These are phyloP conservation scores for Rhinogobio ventralis DNA, from an alignment of 2,797 vertebrate species.

Conservation along the genomic window DNA sequence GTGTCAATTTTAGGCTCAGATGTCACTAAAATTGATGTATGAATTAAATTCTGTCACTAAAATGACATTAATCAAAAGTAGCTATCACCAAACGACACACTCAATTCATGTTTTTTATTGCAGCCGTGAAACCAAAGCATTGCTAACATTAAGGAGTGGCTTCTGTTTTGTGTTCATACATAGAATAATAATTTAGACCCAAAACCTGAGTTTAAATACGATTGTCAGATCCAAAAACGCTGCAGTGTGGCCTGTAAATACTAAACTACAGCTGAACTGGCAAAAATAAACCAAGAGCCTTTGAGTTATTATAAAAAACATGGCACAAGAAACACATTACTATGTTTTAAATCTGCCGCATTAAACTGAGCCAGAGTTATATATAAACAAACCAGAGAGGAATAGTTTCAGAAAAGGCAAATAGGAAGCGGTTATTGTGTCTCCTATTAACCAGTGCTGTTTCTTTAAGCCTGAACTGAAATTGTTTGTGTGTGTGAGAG, in stretches of 20 bases:
- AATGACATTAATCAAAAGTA: background rate
- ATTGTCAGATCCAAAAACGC: background rate
- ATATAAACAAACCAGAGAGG: conserved; percentile 25
- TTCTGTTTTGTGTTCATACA: background rate
- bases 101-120: background rate
- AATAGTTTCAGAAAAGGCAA: background rate
- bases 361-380: background rate
- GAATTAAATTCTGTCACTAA: background rate
- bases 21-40: background rate
- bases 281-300: background rate
- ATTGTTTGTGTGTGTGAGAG: conserved; percentile 8
- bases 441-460: background rate
- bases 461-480: conserved; percentile 4
- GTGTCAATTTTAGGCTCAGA: background rate
- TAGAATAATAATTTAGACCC: background rate
- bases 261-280: background rate
- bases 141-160: background rate
- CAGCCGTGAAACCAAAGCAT: background rate
- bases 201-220: background rate
- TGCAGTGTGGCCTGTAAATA: background rate
- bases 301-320: conserved; percentile 8
- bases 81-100: background rate
- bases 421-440: background rate
- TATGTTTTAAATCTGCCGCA: background rate
- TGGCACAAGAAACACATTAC: background rate